Base-by-base conservation (phyloP, 2,797 vertebrate species). In the Sebastes hubbsi region DNA sequence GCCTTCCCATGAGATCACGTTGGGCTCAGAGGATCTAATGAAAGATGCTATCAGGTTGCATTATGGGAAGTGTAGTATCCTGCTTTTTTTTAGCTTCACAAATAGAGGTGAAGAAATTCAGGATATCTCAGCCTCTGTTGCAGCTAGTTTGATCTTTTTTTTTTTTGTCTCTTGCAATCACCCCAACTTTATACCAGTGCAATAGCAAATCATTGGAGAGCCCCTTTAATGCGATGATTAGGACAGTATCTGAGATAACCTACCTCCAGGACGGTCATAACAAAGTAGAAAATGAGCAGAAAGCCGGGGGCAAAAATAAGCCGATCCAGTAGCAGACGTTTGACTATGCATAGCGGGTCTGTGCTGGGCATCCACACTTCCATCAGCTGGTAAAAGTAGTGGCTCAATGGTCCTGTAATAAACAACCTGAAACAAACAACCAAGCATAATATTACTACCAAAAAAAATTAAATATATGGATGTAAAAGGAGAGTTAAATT, bases 251-350 rank as follows among this genome's bases (percentile, higher is more conserved):
- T 59, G 36, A 63, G n/a, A 65, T 6, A 42, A 91, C 94, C 78
- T 82, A 98, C 97, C 96, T 98, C 97, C 60, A 98, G 86, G 68
- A 96, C 61, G 88, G 94, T 97, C 96, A 97, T 97, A 64, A 96
- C 73, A 62, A 94, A 86, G 92, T 96, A 97, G 88, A 98, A 98
- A 29, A 97, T 68, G 34, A 96, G 81, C 72, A 98, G 94, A 88
- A 98, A 97, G 61, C 94, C 95, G 0, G 97, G 97, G 0, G 97
- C 96, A 34, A 98, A 96, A 55, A 98, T 4, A 1, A 98, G 94
- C 1, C 97, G 95, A 72, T 98, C 97, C 89, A 97, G 79, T 0
- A 98, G 92, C 2, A 98, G 96, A 18, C 96, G 95, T 83, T 95
- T 97, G 77, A 97, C 49, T 8, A 94, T 87, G 34, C 96, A 95